Evolutionary conservation across 2,888 invertebrate species (phyloP).

Genomic region (Drosophila macrothrix): DNA sequence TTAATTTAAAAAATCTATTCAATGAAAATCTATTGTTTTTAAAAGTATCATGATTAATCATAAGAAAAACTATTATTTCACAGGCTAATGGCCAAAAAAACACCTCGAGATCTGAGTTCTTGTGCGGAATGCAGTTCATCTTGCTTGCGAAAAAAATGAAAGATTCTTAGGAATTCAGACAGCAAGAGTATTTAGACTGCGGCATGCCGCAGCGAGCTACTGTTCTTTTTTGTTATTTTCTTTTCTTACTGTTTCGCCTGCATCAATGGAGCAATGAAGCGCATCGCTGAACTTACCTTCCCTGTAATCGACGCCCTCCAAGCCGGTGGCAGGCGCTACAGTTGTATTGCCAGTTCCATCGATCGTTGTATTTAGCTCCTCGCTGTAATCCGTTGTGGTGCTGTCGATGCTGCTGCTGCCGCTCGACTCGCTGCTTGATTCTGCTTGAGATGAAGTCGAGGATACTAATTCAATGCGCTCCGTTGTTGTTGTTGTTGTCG

Average conservation of each 20-base stretch:
- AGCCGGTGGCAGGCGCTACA: constrained; percentile 71
- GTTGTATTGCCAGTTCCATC: constrained; percentile 73
- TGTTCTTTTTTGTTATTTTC: neutral
- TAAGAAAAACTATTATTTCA: neutral
- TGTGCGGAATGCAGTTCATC: neutral
- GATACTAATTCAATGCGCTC: constrained; percentile 59
- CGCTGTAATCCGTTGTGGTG: constrained; percentile 66
- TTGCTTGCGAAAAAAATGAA: neutral
- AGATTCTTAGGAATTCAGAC: too few species aligned
- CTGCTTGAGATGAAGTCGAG: constrained; percentile 51
- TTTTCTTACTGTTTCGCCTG: constrained; percentile 4
- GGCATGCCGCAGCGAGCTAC: neutral
- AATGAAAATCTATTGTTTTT: neutral
- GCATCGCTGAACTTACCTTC: constrained; percentile 77
- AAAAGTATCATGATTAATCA: neutral
- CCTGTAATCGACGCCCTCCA: constrained; percentile 85
- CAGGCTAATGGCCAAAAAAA: neutral
- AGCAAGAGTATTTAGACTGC: constrained; percentile 8
- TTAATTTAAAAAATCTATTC: neutral
- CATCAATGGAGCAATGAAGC: constrained; percentile 38
- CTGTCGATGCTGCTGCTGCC: constrained; percentile 18
- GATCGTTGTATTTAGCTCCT: constrained; percentile 56
- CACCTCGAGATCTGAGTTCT: too few species aligned
- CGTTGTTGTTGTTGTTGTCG: constrained; percentile 33
- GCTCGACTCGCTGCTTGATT: constrained; percentile 50